Conservation (phyloP, 2,888 invertebrate genomes). For the Caenorhabditis sinica region DNA sequence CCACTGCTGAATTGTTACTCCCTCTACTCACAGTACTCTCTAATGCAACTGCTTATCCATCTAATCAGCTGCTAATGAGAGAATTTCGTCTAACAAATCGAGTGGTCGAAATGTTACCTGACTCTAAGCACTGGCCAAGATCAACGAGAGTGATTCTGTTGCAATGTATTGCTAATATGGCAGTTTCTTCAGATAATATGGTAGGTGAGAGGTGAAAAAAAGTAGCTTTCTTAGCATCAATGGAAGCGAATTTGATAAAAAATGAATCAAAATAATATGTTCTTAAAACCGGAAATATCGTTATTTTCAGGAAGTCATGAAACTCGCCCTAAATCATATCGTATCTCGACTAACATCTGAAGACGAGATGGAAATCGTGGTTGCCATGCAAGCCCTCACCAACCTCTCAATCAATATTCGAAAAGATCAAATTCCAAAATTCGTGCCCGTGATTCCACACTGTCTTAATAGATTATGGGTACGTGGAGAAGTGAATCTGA, state of each 20-base stretch:
- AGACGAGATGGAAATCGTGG: slow-evolving; percentile 80
- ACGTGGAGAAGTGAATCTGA: slow-evolving; percentile 79
- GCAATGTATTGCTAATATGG: slow-evolving; percentile 82
- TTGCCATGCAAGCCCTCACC: slow-evolving; percentile 81
- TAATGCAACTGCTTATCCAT: slow-evolving; percentile 79
- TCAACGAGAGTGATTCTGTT: slow-evolving; percentile 79
- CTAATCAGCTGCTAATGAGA: slow-evolving; percentile 78
- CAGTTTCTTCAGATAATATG: slow-evolving; percentile 54
- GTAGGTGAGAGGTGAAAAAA: background rate
- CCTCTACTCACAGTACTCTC: slow-evolving; percentile 80
- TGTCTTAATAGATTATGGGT: slow-evolving; percentile 78
- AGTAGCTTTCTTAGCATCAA: background rate
- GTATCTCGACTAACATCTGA: slow-evolving; percentile 72
- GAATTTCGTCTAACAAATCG: slow-evolving; percentile 77
- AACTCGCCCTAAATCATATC: slow-evolving; percentile 70
- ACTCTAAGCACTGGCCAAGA: slow-evolving; percentile 74
- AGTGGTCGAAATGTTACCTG: slow-evolving; percentile 75
- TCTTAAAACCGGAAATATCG: no score
- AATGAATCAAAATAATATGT: background rate
- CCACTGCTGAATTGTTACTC: slow-evolving; percentile 76
- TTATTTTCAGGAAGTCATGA: slow-evolving; percentile 69
- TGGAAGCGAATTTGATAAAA: background rate
- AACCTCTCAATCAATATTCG: slow-evolving; percentile 79
- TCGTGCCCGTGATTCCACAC: slow-evolving; percentile 75
- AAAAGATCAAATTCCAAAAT: slow-evolving; percentile 73